phyloP scores from a whole-genome alignment of 2,797 vertebrate genomes.

The Steatocranus sp. region DNA sequence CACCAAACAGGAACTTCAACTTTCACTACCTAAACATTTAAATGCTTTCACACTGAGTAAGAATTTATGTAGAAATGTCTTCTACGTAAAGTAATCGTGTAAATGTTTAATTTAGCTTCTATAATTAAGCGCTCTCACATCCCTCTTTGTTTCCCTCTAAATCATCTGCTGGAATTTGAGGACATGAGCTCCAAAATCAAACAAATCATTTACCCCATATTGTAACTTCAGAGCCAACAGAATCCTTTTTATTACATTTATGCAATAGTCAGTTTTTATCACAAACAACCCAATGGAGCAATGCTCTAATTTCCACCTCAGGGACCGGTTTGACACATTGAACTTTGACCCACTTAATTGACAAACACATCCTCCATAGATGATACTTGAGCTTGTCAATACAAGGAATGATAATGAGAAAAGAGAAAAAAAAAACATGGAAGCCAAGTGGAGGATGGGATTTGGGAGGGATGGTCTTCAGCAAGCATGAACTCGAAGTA shows the following conservation, averaged over 20 bases:
- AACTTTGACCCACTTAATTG: conserved; percentile 16
- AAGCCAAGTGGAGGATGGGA: conserved; percentile 47
- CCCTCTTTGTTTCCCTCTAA: neutral
- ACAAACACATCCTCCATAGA: neutral
- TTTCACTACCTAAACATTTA: neutral
- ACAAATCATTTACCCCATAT: neutral
- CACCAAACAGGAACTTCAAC: conserved; percentile 17
- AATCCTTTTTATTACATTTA: neutral
- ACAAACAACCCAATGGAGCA: neutral
- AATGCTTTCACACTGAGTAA: neutral
- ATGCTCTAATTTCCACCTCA: neutral
- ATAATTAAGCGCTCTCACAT: neutral
- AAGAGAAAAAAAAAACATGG: neutral
- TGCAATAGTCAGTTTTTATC: neutral
- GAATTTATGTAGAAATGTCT: neutral
- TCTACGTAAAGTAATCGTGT: neutral
- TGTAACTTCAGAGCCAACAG: neutral
- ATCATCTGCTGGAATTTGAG: neutral
- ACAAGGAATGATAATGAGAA: neutral
- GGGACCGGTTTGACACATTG: neutral
- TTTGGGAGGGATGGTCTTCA: conserved; percentile 20
- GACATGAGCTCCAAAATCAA: neutral
- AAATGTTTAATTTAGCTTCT: neutral
- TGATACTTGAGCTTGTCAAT: conserved; percentile 33
- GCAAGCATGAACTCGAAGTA: conserved; percentile 47